Percentiles rank a stretch among this genome's conserved stretches.
phyloP scores from a whole-genome alignment of 23 tunicate species.

The Halocynthia aurantium region DNA sequence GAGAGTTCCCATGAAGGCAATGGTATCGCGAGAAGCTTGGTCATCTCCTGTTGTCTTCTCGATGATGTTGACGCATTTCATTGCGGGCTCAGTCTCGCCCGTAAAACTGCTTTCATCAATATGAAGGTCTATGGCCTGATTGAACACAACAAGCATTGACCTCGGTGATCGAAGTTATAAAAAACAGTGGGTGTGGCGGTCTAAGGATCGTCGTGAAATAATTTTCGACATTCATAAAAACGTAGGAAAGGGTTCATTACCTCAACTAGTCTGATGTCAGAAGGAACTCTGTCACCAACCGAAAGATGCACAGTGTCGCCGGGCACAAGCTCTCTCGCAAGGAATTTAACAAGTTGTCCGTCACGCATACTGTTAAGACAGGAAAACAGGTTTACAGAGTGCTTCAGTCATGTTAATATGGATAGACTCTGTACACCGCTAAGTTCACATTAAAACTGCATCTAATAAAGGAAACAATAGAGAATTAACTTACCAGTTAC shows the following conservation, averaged over 20 bases:
- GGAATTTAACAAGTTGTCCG: conserved; percentile 56
- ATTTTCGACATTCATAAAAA: no score
- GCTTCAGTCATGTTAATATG: background rate
- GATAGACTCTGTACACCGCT: background rate
- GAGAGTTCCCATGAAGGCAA: conserved; percentile 93
- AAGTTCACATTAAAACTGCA: background rate
- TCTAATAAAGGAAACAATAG: background rate
- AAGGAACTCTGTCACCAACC: conserved; percentile 93
- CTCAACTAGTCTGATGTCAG: conserved; percentile 73
- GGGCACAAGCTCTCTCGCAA: conserved; percentile 85
- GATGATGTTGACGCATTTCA: conserved; percentile 33
- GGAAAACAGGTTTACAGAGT: background rate
- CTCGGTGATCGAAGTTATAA: no score
- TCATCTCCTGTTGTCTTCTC: conserved; percentile 13
- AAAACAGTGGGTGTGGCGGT: no score
- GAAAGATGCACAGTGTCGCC: conserved; percentile 81
- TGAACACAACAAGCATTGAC: no score
- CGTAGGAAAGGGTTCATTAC: conserved; percentile 2
- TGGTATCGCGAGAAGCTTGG: conserved; percentile 33
- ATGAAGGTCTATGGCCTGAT: conserved; percentile 66
- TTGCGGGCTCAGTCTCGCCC: conserved; percentile 93
- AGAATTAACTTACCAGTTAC: conserved; percentile 45
- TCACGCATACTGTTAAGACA: conserved; percentile 63
- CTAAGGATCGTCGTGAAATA: no score
- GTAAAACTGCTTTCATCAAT: conserved; percentile 97